Evolutionary conservation across 2,113 vertebrate species (phyloP), one percentile per base, ranked within the genome.

Genomic region (Elanus axillaris): DNA sequence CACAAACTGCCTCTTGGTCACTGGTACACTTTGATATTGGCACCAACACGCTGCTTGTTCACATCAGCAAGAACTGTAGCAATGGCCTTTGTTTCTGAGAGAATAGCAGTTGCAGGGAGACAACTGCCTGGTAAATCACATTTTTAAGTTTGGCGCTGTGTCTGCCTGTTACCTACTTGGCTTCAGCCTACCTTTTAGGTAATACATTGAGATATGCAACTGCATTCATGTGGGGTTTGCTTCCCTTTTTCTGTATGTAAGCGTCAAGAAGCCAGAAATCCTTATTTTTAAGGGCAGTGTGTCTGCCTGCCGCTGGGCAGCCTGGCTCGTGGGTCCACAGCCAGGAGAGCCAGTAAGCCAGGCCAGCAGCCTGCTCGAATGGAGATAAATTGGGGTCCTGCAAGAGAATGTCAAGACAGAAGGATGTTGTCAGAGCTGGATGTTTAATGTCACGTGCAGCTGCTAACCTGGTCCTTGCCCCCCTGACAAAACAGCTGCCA

Each of bases 401-500:
- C 4, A 2, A 29, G 86, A 43, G 50, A 38, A 52, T 14, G 26
- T 10, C 45, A 76, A 38, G 83, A 36, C 77, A 86, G 47, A 42
- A 87, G 84, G 74, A 38, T 45, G 63, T 71, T 94, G 76, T 77
- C 84, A 52, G 69, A 66, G 79, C 59, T 40, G 60, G 38, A 7
- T 62, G n/a, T 56, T 62, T 29, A 7, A 20, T 26, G 69, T 18
- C 74, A 47, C 26, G 5, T 38, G 66, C 85, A 48, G 77, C 95
- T 96, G 86, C 67, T 31, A 47, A 7, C 38, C 59, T 52, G 53
- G 25, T 26, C 77, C 84, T 90, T 34, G 36, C 40, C 25, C 64
- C 90, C 53, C 86, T 77, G 55, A 64, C 63, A 77, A 38, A 86
- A 9, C 62, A 83, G 81, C 90, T 96, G 95, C 91, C 68, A 25